Evolutionary conservation across 2,888 invertebrate genomes (phyloP).

Genomic region (Oxytorus armatus): DNA sequence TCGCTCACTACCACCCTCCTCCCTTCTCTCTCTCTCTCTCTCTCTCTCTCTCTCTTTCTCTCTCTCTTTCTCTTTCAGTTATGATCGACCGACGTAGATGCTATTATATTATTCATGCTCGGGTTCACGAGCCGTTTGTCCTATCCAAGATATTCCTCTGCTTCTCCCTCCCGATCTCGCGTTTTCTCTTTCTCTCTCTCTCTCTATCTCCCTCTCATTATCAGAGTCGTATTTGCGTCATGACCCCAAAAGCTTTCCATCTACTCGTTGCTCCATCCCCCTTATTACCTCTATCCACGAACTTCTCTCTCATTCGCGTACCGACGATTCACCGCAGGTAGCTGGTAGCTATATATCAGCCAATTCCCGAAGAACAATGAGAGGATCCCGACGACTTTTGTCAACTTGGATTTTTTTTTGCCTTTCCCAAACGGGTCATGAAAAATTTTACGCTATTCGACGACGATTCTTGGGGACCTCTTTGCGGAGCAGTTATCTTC

Average conservation of each 20-base stretch:
- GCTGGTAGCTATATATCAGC: conserved; percentile 6
- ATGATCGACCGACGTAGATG: conserved; percentile 51
- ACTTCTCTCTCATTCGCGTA: conserved; percentile 9
- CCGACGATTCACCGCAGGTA: conserved; percentile 19
- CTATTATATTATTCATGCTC: conserved; percentile 58
- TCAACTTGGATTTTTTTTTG: conserved; percentile 34
- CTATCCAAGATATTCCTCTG: conserved; percentile 37
- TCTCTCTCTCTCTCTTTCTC: conserved; percentile 1
- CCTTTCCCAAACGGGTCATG: conserved; percentile 22
- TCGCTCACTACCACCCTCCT: neutral
- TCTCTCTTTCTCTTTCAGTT: conserved; percentile 21
- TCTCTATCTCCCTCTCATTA: conserved; percentile 70
- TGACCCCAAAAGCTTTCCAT: conserved; percentile 67
- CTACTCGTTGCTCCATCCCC: conserved; percentile 6
- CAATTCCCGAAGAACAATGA: conserved; percentile 52
- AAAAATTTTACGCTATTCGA: conserved; percentile 14
- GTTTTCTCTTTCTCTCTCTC: conserved; percentile 57
- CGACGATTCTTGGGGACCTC: conserved; percentile 38
- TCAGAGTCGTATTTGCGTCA: conserved; percentile 72
- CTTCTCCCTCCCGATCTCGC: neutral
- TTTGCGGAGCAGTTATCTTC: neutral
- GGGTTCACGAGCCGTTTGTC: conserved; percentile 50
- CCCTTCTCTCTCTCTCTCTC: neutral
- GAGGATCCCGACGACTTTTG: conserved; percentile 5
- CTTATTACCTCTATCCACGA: conserved; percentile 57